These are phyloP conservation scores for Spinus pinus DNA, from an alignment of 2,797 vertebrate species.

Conservation along the genomic window DNA sequence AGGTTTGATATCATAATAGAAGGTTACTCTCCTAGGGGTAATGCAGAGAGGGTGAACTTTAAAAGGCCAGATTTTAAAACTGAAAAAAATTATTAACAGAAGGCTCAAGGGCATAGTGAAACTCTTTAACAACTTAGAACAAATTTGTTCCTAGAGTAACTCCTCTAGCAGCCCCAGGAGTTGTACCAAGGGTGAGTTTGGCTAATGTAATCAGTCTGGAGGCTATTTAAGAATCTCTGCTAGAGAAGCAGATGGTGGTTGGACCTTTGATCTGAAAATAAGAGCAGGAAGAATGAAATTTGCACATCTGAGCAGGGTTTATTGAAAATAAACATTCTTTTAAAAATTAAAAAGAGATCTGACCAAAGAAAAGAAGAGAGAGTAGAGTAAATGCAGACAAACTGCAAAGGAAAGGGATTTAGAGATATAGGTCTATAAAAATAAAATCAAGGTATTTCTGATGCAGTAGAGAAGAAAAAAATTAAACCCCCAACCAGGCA, in stretches of 20 bases:
- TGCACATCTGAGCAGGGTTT: neutral
- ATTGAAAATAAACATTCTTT: constrained; percentile 40
- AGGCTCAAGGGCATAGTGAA: constrained; percentile 67
- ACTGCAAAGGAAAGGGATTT: neutral
- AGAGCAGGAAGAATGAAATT: neutral
- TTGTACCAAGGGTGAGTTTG: constrained; percentile 43
- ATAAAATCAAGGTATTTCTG: neutral
- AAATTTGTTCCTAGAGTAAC: constrained; percentile 47
- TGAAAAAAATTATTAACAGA: constrained; percentile 61
- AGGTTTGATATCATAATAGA: constrained; percentile 70
- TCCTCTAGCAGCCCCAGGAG: neutral
- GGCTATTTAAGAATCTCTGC: constrained; percentile 33
- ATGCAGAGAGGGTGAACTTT: constrained; percentile 65
- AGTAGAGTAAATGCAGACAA: neutral
- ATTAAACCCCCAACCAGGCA: constrained; percentile 5
- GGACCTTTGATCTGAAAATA: constrained; percentile 24
- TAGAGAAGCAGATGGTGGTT: neutral
- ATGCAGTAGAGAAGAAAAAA: constrained; percentile 4
- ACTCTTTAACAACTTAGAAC: constrained; percentile 41
- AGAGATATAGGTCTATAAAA: neutral
- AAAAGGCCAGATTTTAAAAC: constrained; percentile 67
- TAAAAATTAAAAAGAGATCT: neutral
- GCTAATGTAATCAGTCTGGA: constrained; percentile 38
- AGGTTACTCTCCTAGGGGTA: constrained; percentile 61
- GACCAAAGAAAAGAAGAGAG: neutral